Evolutionary conservation across 2,113 vertebrate species (phyloP).

Genomic region (Psilopogon haemacephalus): DNA sequence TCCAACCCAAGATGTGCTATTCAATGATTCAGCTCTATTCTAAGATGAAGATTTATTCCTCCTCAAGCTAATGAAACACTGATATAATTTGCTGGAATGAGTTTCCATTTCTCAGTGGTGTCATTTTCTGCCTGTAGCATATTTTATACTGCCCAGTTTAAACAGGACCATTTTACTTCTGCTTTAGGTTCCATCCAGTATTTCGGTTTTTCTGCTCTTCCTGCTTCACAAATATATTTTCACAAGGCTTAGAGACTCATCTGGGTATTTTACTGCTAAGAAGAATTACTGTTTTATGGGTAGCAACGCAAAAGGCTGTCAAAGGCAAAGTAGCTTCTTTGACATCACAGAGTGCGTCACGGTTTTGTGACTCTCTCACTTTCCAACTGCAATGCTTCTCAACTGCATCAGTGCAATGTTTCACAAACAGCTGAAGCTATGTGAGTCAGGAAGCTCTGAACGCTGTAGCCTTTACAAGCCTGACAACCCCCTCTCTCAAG

Average conservation of each 20-base stretch:
- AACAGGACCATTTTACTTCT: neutral
- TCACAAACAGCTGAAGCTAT: neutral
- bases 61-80: neutral
- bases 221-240: neutral
- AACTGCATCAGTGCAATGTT: fast-evolving
- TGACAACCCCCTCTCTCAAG: neutral
- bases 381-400: neutral
- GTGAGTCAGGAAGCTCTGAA: neutral
- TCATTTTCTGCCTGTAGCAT: neutral
- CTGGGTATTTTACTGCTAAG: neutral
- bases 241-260: neutral
- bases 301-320: neutral
- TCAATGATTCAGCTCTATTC: no score
- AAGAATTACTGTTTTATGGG: neutral
- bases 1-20: no score
- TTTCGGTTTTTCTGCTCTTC: neutral
- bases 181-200: neutral
- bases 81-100: neutral
- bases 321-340: neutral
- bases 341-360: neutral
- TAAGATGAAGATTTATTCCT: neutral
- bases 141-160: neutral
- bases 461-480: neutral
- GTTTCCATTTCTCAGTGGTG: neutral
- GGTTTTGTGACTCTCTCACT: neutral